phyloP scores from a whole-genome alignment of 2,797 vertebrate genomes.

The Coregonus sp. region DNA sequence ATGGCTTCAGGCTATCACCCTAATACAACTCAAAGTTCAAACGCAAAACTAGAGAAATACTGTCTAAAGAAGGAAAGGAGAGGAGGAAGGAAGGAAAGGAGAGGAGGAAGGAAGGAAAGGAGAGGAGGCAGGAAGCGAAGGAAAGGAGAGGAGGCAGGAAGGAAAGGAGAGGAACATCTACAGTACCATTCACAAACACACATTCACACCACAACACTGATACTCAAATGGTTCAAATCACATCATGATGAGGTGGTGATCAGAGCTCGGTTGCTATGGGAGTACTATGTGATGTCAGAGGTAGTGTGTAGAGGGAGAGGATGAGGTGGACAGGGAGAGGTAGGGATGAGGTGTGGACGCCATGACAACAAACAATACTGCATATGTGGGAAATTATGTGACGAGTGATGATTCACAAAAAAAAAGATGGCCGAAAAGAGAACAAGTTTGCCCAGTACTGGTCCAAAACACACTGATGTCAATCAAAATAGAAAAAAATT shows the following conservation, averaged over 20 bases:
- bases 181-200: slow-evolving; percentile 10
- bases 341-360: background rate
- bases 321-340: background rate
- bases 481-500: slow-evolving; percentile 15
- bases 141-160: background rate
- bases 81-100: background rate
- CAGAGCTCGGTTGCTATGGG: background rate
- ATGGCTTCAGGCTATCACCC: background rate
- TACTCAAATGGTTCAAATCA: background rate
- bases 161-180: no score
- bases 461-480: background rate
- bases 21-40: slow-evolving; percentile 25
- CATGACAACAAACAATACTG: background rate
- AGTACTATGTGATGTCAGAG: background rate
- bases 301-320: background rate
- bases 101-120: no score
- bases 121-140: no score
- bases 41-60: background rate
- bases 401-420: slow-evolving; percentile 37
- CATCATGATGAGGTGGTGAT: background rate
- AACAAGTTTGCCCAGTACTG: background rate
- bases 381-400: slow-evolving; percentile 19
- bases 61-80: background rate
- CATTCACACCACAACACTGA: slow-evolving; percentile 10
- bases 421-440: background rate